Evolutionary conservation across 2,113 vertebrate genomes (phyloP).

Genomic region (Proterorhinus semilunaris): DNA sequence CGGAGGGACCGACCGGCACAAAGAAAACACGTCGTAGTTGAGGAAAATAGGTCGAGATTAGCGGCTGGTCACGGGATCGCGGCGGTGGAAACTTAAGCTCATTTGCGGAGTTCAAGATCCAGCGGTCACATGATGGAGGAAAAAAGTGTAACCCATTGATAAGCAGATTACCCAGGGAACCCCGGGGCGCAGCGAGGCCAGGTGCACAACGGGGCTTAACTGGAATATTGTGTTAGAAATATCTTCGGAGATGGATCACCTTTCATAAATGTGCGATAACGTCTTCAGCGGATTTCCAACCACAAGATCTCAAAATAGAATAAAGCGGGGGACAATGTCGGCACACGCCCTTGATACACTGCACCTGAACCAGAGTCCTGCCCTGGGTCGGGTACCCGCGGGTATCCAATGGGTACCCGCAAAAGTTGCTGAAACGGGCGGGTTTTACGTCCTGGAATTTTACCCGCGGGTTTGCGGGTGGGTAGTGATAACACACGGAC

Average conservation of each 20-base stretch:
- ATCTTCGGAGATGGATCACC: background rate
- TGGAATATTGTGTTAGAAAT: background rate
- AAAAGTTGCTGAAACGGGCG: too few species aligned
- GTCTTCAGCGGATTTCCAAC: background rate
- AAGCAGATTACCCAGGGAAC: slow-evolving; percentile 61
- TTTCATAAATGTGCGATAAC: background rate
- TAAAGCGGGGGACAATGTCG: background rate
- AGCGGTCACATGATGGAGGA: slow-evolving; percentile 72
- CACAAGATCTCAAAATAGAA: background rate
- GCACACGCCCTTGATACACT: too few species aligned
- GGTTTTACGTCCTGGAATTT: too few species aligned
- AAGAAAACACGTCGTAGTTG: slow-evolving; percentile 64
- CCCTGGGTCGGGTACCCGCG: too few species aligned
- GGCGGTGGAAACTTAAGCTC: slow-evolving; percentile 65
- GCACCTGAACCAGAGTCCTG: too few species aligned
- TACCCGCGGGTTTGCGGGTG: too few species aligned
- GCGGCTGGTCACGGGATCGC: slow-evolving; percentile 71
- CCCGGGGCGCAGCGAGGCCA: background rate
- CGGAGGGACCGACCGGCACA: slow-evolving; percentile 43
- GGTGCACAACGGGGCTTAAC: background rate
- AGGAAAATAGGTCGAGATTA: slow-evolving; percentile 59
- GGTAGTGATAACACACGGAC: too few species aligned
- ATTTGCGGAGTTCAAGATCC: slow-evolving; percentile 64
- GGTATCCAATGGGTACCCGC: too few species aligned
- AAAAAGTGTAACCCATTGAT: slow-evolving; percentile 46